phyloP scores from a whole-genome alignment of 2,797 vertebrate genomes.

The Pagetopsis macropterus region DNA sequence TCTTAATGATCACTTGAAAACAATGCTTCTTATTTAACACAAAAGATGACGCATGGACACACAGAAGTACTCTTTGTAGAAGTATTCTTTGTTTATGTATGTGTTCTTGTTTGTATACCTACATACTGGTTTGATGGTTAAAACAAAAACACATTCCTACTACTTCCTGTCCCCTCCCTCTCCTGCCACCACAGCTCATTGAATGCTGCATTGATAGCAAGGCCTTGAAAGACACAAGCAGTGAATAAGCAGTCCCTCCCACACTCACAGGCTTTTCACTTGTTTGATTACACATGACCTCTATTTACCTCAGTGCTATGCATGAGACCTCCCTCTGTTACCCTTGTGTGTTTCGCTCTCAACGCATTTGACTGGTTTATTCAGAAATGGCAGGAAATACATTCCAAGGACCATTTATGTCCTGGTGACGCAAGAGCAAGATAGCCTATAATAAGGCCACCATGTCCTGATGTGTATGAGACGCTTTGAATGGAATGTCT shows the following conservation, averaged over 20 bases:
- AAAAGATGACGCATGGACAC: neutral
- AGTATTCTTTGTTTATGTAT: constrained; percentile 1
- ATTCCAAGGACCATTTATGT: too few relatives aligned
- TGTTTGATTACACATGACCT: constrained; percentile 15
- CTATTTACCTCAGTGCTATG: constrained; percentile 25
- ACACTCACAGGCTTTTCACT: constrained; percentile 20
- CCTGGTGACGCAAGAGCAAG: neutral
- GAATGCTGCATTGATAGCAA: neutral
- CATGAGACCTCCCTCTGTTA: neutral
- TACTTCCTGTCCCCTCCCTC: constrained; percentile 18
- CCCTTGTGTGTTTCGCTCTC: neutral
- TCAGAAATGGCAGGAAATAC: too few relatives aligned
- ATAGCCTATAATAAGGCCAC: neutral
- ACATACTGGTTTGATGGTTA: neutral
- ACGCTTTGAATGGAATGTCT: neutral
- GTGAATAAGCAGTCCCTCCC: constrained; percentile 23
- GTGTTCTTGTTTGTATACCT: neutral
- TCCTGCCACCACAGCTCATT: constrained; percentile 20
- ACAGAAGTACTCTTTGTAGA: neutral
- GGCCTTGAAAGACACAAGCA: constrained; percentile 14
- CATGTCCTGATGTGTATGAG: neutral
- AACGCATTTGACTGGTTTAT: neutral
- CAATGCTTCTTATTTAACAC: neutral
- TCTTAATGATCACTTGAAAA: constrained; percentile 1
- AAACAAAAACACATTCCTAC: neutral